Evolutionary conservation across 2,888 invertebrate genomes (phyloP), one percentile per base, ranked within the genome.

Genomic region (Hydraecia micacea): DNA sequence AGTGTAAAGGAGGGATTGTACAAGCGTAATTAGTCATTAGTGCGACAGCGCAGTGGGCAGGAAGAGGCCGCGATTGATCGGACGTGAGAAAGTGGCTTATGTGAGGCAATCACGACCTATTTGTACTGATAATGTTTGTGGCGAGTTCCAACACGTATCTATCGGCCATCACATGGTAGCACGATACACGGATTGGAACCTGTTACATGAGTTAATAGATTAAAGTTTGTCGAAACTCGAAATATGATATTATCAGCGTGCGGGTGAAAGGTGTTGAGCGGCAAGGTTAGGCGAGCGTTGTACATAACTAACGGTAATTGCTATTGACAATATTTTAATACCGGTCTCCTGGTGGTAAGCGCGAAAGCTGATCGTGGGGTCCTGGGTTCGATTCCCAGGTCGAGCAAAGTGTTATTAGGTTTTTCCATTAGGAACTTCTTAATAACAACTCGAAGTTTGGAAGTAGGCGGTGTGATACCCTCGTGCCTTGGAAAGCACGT

Each of bases 21-120:
- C 95, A 95, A 93, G 93, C 93, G 94, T 96, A 96, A 96, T 96
- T 95, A 96, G 96, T 96, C 95, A 95, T 96, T 96, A 96, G 94
- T 76, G 87, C 93, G 95, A 94, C 94, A 93, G 93, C 94, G 93
- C 94, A 93, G 93, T 93, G 93, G 94, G 94, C 93, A 94, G 95
- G 95, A 95, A 94, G 94, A 93, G 94, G 93, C 91, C 85, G 90
- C 93, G 93, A 94, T 94, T 94, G 95, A 95, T 95, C 94, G 93
- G 91, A 94, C 92, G 91, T 93, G 91, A 87, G 85, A 75, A 84
- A 86, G 75, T 86, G 86, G 90, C 83, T 89, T 89, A 89, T 88
- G 90, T 84, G 83, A 86, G 83, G 75, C 86, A 74, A 86, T 86
- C 83, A 83, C 66, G 68, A 75, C 62, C 84, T 86, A 84, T 86